Base-by-base conservation (phyloP, 1,140 invertebrate genomes). In the Dendroctonus ponderosae region DNA sequence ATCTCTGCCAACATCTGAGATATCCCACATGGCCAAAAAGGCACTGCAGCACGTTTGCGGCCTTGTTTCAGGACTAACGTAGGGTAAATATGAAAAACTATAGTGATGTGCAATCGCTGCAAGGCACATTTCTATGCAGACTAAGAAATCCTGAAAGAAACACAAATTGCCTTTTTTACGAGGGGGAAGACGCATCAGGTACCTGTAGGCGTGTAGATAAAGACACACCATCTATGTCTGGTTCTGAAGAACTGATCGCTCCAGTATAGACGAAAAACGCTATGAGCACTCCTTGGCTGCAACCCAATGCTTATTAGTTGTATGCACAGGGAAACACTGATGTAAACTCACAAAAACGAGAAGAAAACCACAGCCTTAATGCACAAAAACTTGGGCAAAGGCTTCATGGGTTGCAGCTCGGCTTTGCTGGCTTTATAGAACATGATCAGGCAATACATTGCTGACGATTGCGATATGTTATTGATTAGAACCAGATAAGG, bases 311-410 rank as follows among this genome's bases (percentile, higher is more conserved):
- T 26, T 26, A 26, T 26, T 26, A 26, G 1, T 26, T 26, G 26
- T 26, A 26, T 26, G 26, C 26, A 26, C 3, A 3, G 26, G 26
- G 26, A 26, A 1, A 26, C 26, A 26, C 26, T 26, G 26, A 26
- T 41, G 11, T 46, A 64, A 61, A 89, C 93, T 91, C 87, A 97
- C 94, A 97, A 97, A 81, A 98, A 98, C 60, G 95, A 97, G 75
- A 97, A 94, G 82, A 98, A 98, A 9, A 98, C 93, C 60, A 98
- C 96, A 74, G 93, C 91, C 84, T 98, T 98, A 66, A 98, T 97
- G 78, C 96, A 98, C n/a, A 98, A 82, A 82, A 98, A 98, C 81
- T 98, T 98, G 62, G 92, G 91, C 70, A 98, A 85, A 6, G 96
- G 95, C 75, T 91, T 91, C 89, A 98, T 95, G 12, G 94, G 94